Evolutionary conservation across 2,888 invertebrate species (phyloP), one percentile per base, ranked within the genome.

Genomic region (Apamea epomidion): DNA sequence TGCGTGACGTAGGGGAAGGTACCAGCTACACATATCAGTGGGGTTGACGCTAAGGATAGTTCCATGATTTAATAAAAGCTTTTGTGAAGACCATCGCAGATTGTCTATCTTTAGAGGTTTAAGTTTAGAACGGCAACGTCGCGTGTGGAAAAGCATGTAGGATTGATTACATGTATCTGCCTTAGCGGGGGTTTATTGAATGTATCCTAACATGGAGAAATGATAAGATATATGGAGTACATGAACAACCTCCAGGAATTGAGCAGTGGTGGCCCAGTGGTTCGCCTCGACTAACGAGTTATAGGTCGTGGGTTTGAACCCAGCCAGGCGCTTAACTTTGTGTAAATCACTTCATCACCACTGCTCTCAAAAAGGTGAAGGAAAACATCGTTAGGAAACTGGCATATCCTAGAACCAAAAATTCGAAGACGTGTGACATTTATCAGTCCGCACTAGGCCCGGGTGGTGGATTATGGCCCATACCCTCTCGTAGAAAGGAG

Each of bases 31-130:
- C 29, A 62, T 48, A 71, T 76, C n/a, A 60, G 16, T 51, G 16
- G n/a, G 6, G n/a, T 51, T 45, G 45, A 71, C 12, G 21, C 29
- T 82, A 48, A 65, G 14, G 14, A 78, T 74, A 74, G 29, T 62
- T 78, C 29, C 51, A 54, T 48, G 12, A 54, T 73, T 32, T 18
- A 37, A 69, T 69, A 70, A 74, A 29, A 68, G 18, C 32, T 71
- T 32, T 68, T 78, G 42, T 64, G 21, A 60, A 64, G 16, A 65
- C 60, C 70, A 64, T 45, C 48, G 6, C 48, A 25, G 21, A 62
- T 18, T 73, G 54, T 73, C 29, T 76, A 82, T 82, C 7, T 82
- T 64, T 82, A 64, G 62, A 75, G 7, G 25, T 73, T 29, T 58
- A 72, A 18, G 29, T 48, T 65, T 51, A 51, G 18, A n/a, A 18